phyloP scores from a whole-genome alignment of 2,113 vertebrate species.

The Phylloscopus trochiloides region DNA sequence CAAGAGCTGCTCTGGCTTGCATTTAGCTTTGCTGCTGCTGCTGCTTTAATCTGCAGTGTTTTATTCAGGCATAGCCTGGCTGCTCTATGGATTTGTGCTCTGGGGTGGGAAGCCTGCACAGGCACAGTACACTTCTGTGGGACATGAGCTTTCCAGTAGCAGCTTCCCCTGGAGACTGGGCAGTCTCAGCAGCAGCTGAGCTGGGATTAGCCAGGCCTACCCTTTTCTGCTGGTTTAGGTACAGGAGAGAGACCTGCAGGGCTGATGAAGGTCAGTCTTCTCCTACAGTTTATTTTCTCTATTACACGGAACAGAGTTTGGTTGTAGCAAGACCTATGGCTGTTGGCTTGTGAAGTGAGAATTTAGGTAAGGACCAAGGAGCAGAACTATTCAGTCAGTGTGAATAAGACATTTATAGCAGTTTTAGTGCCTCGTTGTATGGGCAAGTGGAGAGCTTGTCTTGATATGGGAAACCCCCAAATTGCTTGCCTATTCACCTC shows the following conservation, averaged over 20 bases:
- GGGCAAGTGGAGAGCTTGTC: neutral
- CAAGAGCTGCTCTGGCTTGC: neutral
- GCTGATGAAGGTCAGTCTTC: neutral
- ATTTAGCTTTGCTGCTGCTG: neutral
- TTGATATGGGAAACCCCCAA: fast-evolving
- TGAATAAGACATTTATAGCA: neutral
- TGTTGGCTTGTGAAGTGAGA: neutral
- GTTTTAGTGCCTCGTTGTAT: neutral
- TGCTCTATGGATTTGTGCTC: neutral
- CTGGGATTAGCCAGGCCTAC: neutral
- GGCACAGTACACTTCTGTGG: neutral
- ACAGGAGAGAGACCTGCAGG: neutral
- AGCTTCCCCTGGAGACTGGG: neutral
- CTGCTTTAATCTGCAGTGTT: neutral
- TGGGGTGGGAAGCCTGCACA: neutral
- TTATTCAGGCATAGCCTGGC: neutral
- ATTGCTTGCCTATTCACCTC: neutral
- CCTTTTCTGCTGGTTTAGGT: neutral
- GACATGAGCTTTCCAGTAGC: neutral
- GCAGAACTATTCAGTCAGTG: neutral
- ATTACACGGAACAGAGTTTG: neutral
- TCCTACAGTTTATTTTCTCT: neutral
- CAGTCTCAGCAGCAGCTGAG: neutral
- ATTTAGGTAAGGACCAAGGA: neutral
- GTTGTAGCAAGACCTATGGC: neutral